Percentiles rank a stretch among this genome's conserved stretches.
Conservation (phyloP, 2,888 invertebrate genomes). For the Hypomecis atomaria region DNA sequence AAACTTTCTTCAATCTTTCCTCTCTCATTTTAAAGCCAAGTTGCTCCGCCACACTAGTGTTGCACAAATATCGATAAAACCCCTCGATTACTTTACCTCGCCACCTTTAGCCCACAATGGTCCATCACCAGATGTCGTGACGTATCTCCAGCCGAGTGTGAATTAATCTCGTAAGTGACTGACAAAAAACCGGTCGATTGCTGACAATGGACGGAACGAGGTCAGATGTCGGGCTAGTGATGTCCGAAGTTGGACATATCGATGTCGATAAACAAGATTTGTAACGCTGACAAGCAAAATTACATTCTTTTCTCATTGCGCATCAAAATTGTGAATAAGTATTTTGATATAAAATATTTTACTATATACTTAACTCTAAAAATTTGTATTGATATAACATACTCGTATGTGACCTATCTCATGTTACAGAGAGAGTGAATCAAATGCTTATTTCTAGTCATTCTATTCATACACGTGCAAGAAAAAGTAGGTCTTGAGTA, state of each 20-base stretch:
- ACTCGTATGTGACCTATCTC: too few relatives aligned
- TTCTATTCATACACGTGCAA: too few relatives aligned
- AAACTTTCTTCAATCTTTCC: too few relatives aligned
- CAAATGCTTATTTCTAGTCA: too few relatives aligned
- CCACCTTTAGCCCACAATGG: conserved; percentile 31
- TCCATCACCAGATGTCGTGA: conserved; percentile 42
- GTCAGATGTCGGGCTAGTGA: conserved; percentile 39
- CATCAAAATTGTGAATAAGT: too few relatives aligned
- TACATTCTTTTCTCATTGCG: too few relatives aligned
- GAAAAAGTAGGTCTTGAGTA: too few relatives aligned
- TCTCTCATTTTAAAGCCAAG: too few relatives aligned
- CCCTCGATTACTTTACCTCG: conserved; percentile 19
- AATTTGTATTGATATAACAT: too few relatives aligned
- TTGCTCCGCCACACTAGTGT: conserved; percentile 2
- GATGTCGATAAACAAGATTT: conserved; percentile 25
- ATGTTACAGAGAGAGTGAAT: too few relatives aligned
- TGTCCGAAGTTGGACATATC: conserved; percentile 2
- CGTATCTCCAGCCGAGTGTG: conserved; percentile 50
- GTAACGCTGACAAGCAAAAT: not conserved
- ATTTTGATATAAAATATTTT: too few relatives aligned
- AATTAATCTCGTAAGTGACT: conserved; percentile 58
- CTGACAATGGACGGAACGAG: conserved; percentile 55
- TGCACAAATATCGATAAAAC: conserved; percentile 16
- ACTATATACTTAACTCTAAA: too few relatives aligned
- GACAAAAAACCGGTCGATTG: conserved; percentile 49